Evolutionary conservation across 2,113 vertebrate species (phyloP).

Genomic region (Mus pahari): DNA sequence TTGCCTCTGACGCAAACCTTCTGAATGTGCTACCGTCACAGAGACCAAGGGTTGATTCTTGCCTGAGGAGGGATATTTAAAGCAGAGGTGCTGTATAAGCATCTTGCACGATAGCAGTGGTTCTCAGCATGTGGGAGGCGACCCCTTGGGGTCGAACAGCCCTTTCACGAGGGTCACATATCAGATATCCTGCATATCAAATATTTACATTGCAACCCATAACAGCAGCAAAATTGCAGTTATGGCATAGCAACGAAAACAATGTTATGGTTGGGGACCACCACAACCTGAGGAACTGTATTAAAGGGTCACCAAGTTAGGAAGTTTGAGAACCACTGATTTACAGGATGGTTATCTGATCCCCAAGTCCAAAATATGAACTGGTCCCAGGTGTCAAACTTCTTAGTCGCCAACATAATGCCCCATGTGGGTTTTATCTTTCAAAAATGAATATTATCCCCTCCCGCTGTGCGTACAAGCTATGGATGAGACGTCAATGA

Average conservation of each 20-base stretch:
- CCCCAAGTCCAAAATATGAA: neutral
- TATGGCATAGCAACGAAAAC: neutral
- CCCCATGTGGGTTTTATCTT: neutral
- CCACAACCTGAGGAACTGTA: neutral
- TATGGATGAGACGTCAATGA: neutral
- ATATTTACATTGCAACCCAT: neutral
- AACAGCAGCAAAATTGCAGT: neutral
- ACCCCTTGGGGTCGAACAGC: neutral
- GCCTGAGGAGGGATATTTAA: neutral
- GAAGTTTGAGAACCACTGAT: neutral
- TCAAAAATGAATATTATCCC: neutral
- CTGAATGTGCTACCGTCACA: conserved; percentile 5
- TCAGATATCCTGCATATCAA: neutral
- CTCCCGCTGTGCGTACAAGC: neutral
- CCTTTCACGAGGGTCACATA: neutral
- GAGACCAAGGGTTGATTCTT: neutral
- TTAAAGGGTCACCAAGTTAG: neutral
- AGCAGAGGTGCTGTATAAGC: neutral
- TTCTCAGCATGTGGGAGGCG: neutral
- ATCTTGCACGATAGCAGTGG: neutral
- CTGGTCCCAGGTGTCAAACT: neutral
- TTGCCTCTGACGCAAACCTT: conserved; percentile 39
- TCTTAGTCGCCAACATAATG: neutral
- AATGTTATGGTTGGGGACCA: neutral
- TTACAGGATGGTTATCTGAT: neutral